Conservation (phyloP, 2,888 invertebrate species). For the Aleiodes leptofemur region DNA sequence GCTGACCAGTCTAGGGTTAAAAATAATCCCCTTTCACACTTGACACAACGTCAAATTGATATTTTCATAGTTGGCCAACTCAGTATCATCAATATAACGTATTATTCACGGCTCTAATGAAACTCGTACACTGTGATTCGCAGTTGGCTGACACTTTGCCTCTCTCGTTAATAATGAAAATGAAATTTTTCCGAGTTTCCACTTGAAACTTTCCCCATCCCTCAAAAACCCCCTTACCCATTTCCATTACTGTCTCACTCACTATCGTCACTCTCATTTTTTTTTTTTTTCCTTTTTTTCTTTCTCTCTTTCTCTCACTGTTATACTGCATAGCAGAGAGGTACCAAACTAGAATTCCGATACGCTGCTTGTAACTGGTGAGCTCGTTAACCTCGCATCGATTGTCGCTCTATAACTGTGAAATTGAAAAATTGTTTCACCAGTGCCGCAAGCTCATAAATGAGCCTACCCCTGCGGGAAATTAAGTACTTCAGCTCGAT, state of each 20-base stretch:
- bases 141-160: conserved; percentile 21
- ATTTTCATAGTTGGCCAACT: conserved; percentile 13
- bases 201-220: conserved; percentile 30
- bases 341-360: conserved; percentile 17
- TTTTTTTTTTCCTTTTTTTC: too few species aligned
- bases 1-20: too few species aligned
- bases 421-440: conserved; percentile 32
- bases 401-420: conserved; percentile 27
- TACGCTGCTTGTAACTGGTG: conserved; percentile 18
- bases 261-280: neutral
- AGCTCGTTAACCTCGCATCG: conserved; percentile 30
- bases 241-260: conserved; percentile 28
- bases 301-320: neutral
- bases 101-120: conserved; percentile 20
- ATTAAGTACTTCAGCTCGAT: neutral
- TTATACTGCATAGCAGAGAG: conserved; percentile 26
- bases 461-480: conserved; percentile 25
- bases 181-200: conserved; percentile 27
- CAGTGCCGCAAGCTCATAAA: conserved; percentile 19
- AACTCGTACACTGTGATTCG: conserved; percentile 35
- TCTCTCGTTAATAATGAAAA: conserved; percentile 28
- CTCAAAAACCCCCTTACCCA: neutral
- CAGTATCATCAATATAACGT: conserved; percentile 4
- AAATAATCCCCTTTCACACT: neutral
- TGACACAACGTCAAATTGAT: neutral